Conservation (phyloP, 1,140 invertebrate genomes). For the Drosophila bifasciata region DNA sequence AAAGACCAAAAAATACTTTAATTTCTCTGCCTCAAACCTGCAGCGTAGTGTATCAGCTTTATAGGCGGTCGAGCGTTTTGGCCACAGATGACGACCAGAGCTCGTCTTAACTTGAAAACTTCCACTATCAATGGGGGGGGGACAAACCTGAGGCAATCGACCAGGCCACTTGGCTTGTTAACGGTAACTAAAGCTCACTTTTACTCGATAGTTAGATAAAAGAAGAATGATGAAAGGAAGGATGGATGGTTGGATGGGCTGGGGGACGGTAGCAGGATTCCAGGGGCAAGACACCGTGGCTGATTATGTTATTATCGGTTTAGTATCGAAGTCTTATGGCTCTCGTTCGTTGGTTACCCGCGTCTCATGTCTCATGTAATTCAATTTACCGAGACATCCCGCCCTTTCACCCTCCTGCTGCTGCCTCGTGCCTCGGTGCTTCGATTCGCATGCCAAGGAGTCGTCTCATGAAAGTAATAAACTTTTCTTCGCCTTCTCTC, state of each 20-base stretch:
- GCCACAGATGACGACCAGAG: neutral
- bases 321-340: conserved; percentile 70
- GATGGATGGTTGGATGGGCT: neutral
- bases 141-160: conserved; percentile 50
- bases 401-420: neutral
- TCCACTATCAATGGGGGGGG: conserved; percentile 36
- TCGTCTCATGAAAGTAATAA: conserved; percentile 71
- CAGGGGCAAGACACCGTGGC: conserved; percentile 4
- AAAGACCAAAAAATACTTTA: too few relatives aligned
- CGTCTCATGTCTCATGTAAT: conserved; percentile 57
- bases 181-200: conserved; percentile 69
- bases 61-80: neutral
- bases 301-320: conserved; percentile 80
- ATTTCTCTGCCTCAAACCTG: neutral
- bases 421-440: conserved; percentile 6
- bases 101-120: conserved; percentile 20
- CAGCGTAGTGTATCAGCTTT: conserved; percentile 4
- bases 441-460: conserved; percentile 54
- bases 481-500: conserved; percentile 60
- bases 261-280: too few relatives aligned
- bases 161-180: conserved; percentile 58
- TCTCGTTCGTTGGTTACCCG: conserved; percentile 45
- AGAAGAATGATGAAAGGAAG: conserved; percentile 8
- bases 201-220: conserved; percentile 13
- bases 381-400: conserved; percentile 52